Base-by-base conservation (phyloP, 2,888 invertebrate genomes). In the Stictocephala bisonia region DNA sequence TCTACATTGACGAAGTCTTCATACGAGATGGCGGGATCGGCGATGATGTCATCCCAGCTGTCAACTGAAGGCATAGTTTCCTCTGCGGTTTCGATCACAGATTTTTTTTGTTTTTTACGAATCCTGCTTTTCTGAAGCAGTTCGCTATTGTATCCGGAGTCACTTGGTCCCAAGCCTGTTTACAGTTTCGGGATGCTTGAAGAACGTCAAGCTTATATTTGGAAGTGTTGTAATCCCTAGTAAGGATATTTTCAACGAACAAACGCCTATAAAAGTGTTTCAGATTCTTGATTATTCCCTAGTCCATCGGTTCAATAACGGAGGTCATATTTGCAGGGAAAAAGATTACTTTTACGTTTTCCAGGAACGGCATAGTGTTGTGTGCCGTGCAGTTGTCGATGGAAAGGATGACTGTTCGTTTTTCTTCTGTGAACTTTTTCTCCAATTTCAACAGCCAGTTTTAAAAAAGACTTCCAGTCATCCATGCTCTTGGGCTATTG, bases 271-370 rank as follows among this genome's bases (percentile, higher is more conserved):
- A 73, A 29, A 64, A 60, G 31, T 66, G 56, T 74, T 76, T 73
- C 27, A 74, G 66, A 40, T 67, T 75, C 74, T 75, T 75, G 26
- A 76, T 76, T 18, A 76, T 77, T 41, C 75, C 74, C 70, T 74
- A 75, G 58, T 77, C 75, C 41, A 75, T 56, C 29, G 76, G 77
- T 50, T 76, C 64, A 13, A 71, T n/a, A 2, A 29, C 22, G 9
- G 26, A 68, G 24, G 27, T 29, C 60, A 60, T 60, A 11, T 31
- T 35, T 3, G 66, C 24, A 22, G 74, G 26, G n/a, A 66, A 64
- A 66, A 71, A 74, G 29, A 71, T 27, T 9, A 74, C 64, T 44
- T 74, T 74, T 26, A 71, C 66, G 20, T 71, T 64, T 24, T 48
- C 40, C 44, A 71, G 44, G 24, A 26, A 18, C 20, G 72, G 71